A percentile compares a stretch with the other conserved stretches of the same genome.
These are phyloP conservation scores for Petrolisthes manimaculis DNA, from an alignment of 2,888 invertebrate species.

Conservation along the genomic window DNA sequence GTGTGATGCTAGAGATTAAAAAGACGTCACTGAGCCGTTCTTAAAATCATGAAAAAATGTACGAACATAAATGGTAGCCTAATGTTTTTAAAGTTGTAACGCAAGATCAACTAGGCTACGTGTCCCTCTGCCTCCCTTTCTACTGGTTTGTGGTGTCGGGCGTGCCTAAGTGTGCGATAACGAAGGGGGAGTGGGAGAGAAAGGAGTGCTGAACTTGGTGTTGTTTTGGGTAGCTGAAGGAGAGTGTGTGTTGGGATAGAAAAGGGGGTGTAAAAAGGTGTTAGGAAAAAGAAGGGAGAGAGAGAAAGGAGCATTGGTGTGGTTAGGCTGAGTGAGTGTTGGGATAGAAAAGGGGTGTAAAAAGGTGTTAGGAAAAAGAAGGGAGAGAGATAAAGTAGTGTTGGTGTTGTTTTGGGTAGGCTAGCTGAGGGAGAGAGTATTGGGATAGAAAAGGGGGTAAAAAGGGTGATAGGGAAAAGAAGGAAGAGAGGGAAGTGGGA, in stretches of 20 bases:
- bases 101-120: too few relatives aligned
- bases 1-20: too few relatives aligned
- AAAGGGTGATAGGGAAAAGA: not conserved
- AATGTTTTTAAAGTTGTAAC: too few relatives aligned
- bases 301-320: not conserved
- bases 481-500: not conserved
- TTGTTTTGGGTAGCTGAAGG: not conserved
- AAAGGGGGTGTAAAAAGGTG: not conserved
- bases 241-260: not conserved
- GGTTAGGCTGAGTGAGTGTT: not conserved
- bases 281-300: not conserved
- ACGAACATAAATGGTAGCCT: too few relatives aligned
- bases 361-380: not conserved
- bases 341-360: not conserved
- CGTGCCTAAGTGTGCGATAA: too few relatives aligned
- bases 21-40: too few relatives aligned
- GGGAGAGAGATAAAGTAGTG: not conserved
- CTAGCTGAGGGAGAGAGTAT: not conserved
- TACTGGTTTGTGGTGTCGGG: too few relatives aligned
- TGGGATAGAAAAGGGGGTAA: not conserved
- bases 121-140: too few relatives aligned
- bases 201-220: too few relatives aligned
- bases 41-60: too few relatives aligned
- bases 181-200: too few relatives aligned
- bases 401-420: not conserved